Evolutionary conservation across 2,113 vertebrate species (phyloP), one percentile per base, ranked within the genome.

Genomic region (Galemys pyrenaicus): DNA sequence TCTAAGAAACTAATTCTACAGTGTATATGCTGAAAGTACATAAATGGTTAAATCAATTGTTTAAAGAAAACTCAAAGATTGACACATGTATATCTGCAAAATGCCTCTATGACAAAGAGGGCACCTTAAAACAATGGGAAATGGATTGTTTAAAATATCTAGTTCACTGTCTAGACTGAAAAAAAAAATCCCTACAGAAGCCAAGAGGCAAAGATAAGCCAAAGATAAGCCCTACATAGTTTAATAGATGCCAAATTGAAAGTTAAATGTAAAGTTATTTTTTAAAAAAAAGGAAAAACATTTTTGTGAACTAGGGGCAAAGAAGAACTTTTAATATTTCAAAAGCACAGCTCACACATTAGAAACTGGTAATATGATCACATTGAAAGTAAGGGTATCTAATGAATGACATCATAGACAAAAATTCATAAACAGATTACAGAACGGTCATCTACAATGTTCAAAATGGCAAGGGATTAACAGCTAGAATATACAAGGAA

Each of bases 111-210:
- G 54, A 86, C 46, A 85, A 90, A 83, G 74, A 26, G 39, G 28
- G 58, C 17, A 91, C 20, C 26, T 91, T 74, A 49, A 87, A 86
- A 81, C 75, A 67, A 30, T 35, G 67, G 60, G 79, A 70, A 87
- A 46, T 67, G 39, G n/a, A 49, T 67, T 81, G 28, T 81, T 75
- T 87, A 67, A 94, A 92, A 74, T 80, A 74, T 65, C 5, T 68
- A 32, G 3, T 30, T 91, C 44, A 94, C 35, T 60, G 24, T 75
- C 35, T 87, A 22, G 35, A 41, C 39, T 51, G 51, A 46, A 80
- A 71, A 39, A 62, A 49, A 80, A 79, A 49, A 67, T 62, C 54
- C 35, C 54, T 74, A 70, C 12, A 17, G 44, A 32, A 71, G 64
- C 54, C 64, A 80, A 80, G 26, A 73, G n/a, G 28, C 26, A 65